Evolutionary conservation across 1,140 invertebrate species (phyloP).

Genomic region (Ips nitidus): DNA sequence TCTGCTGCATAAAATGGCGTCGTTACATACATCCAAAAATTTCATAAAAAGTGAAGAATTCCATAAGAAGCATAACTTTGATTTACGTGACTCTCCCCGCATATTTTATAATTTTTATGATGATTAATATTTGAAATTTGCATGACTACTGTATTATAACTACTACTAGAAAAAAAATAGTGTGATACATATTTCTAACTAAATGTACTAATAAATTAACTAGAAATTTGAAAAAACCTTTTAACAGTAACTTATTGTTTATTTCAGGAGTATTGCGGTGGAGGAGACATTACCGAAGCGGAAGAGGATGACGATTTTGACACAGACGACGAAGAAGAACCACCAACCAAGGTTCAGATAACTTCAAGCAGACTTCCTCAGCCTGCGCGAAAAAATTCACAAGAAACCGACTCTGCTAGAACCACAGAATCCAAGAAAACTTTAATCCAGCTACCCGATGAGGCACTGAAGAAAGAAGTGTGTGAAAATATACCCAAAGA

Average conservation of each 20-base stretch:
- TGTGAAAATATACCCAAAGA: too few species aligned
- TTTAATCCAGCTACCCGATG: background rate
- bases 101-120: too few species aligned
- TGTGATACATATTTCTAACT: too few species aligned
- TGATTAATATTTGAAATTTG: too few species aligned
- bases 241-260: constrained; percentile 3
- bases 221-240: background rate
- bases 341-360: constrained; percentile 21
- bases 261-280: constrained; percentile 26
- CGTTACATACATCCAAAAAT: too few species aligned
- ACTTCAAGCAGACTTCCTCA: background rate
- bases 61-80: too few species aligned
- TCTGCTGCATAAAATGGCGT: too few species aligned
- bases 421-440: constrained; percentile 7
- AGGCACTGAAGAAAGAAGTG: background rate
- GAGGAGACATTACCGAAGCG: background rate
- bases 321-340: constrained; percentile 24
- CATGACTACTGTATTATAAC: too few species aligned
- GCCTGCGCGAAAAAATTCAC: background rate
- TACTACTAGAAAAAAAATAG: too few species aligned
- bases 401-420: constrained; percentile 10
- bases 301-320: constrained; percentile 25
- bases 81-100: too few species aligned
- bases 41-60: too few species aligned
- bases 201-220: too few species aligned